Base-by-base conservation (phyloP, 2,888 invertebrate species). In the Elaeidobius kamerunicus region DNA sequence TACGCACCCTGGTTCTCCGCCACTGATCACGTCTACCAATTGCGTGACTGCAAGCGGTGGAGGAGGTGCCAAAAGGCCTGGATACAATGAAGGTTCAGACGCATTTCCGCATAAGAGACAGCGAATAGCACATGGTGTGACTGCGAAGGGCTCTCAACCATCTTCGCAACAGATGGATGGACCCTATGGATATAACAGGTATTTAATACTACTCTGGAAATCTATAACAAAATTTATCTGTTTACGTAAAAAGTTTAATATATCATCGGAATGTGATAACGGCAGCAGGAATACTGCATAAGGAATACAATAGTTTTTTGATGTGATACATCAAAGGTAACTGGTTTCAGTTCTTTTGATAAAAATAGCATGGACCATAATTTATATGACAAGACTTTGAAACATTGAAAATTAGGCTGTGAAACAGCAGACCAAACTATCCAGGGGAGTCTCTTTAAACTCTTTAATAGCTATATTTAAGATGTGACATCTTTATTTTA, bases 71-170 rank as follows among this genome's bases (percentile, higher is more conserved):
- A 54, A 94, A 76, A 87, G 88, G 74, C 88, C 55, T 4, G 54
- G 54, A 2, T 55, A 51, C 46, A 50, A 44, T 17, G 57, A 57
- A 14, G 56, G 52, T 9, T 27, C 28, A 7, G 59, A 58, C 41
- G 63, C 62, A 5, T 60, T 63, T 30, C 57, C 62, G 1, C 61
- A 62, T 48, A 65, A 64, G 42, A 87, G 88, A 74, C 88, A 83
- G 70, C 84, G 94, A 69, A 91, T 94, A 73, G 91, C 93, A 69
- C 88, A 88, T 75, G 89, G 85, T 70, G 49, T n/a, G n/a, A n/a
- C n/a, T n/a, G n/a, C 30, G 6, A 56, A 56, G 18, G 39, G 47
- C 7, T 23, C 40, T 2, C 19, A 23, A 16, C 60, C 53, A 54
- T n/a, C n/a, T n/a, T n/a, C n/a, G n/a, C 59, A 20, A 48, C 59